Percentiles rank a stretch among this genome's conserved stretches.
phyloP scores from a whole-genome alignment of 2,888 invertebrate genomes.

The Andrena minutula region DNA sequence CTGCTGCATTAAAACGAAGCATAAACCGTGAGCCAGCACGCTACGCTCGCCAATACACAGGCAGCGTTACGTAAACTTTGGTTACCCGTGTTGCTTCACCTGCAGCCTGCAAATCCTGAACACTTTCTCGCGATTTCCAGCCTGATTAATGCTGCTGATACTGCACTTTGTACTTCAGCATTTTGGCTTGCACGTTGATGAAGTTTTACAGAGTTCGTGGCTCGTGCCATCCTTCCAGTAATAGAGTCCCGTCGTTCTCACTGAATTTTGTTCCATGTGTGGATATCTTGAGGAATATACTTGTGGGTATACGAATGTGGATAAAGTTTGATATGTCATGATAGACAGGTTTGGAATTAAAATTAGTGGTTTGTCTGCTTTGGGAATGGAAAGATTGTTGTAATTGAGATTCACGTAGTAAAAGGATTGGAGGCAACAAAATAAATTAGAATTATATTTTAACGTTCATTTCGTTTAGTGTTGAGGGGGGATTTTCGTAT shows the following conservation, averaged over 20 bases:
- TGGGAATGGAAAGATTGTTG: too few relatives aligned
- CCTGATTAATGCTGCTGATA: constrained; percentile 48
- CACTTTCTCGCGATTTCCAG: constrained; percentile 43
- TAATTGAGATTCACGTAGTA: too few relatives aligned
- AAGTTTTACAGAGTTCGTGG: constrained; percentile 11
- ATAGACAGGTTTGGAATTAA: too few relatives aligned
- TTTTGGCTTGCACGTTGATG: background rate
- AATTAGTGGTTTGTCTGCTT: too few relatives aligned
- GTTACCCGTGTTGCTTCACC: constrained; percentile 26
- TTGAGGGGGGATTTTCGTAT: too few relatives aligned
- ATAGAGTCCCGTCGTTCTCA: background rate
- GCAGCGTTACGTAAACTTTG: constrained; percentile 34
- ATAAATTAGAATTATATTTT: too few relatives aligned
- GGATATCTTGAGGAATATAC: background rate
- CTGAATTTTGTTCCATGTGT: background rate
- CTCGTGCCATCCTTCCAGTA: background rate
- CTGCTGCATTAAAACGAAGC: constrained; percentile 52
- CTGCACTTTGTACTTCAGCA: constrained; percentile 23
- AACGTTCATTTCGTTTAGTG: too few relatives aligned
- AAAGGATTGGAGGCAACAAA: too few relatives aligned
- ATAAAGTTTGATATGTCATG: background rate
- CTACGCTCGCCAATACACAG: constrained; percentile 18
- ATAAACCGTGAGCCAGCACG: constrained; percentile 42
- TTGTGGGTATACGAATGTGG: background rate
- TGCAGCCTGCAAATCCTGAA: constrained; percentile 37